phyloP scores from a whole-genome alignment of 2,888 invertebrate genomes.

The Litoditis marina region DNA sequence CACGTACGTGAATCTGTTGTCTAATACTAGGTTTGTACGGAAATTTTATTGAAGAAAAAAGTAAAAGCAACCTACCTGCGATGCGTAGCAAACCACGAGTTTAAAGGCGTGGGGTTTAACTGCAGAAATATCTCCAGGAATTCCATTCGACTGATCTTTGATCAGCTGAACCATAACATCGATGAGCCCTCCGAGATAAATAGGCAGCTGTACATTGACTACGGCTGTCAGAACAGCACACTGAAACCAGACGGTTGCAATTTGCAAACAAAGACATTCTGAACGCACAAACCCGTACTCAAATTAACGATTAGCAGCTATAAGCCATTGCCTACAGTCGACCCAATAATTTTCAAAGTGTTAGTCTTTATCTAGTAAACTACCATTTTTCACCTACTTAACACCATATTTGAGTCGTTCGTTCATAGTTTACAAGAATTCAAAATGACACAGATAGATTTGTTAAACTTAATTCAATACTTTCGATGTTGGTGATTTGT shows the following conservation, averaged over 20 bases:
- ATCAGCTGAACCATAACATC: conserved; percentile 53
- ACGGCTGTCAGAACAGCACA: conserved; percentile 52
- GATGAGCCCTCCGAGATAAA: conserved; percentile 54
- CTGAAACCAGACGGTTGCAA: no score
- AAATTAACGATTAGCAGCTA: no score
- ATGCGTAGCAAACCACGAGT: conserved; percentile 30
- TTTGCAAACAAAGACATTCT: no score
- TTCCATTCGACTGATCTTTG: conserved; percentile 35
- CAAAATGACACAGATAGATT: no score
- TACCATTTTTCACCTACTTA: neutral
- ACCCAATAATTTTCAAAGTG: no score
- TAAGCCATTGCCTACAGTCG: no score
- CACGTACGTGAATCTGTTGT: neutral
- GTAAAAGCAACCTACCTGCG: conserved; percentile 16
- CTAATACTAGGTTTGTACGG: neutral
- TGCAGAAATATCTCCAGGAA: conserved; percentile 25
- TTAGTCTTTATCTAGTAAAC: no score
- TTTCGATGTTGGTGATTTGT: no score
- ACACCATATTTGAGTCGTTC: neutral
- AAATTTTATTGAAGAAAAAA: neutral
- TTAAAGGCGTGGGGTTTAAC: conserved; percentile 41
- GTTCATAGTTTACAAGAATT: no score
- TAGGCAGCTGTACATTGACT: conserved; percentile 55
- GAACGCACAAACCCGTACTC: no score
- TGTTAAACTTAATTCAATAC: no score